A percentile compares a stretch with the other conserved stretches of the same genome.
These are phyloP conservation scores for Strigamia maritima DNA, from an alignment of 2,888 invertebrate genomes.

Conservation along the genomic window DNA sequence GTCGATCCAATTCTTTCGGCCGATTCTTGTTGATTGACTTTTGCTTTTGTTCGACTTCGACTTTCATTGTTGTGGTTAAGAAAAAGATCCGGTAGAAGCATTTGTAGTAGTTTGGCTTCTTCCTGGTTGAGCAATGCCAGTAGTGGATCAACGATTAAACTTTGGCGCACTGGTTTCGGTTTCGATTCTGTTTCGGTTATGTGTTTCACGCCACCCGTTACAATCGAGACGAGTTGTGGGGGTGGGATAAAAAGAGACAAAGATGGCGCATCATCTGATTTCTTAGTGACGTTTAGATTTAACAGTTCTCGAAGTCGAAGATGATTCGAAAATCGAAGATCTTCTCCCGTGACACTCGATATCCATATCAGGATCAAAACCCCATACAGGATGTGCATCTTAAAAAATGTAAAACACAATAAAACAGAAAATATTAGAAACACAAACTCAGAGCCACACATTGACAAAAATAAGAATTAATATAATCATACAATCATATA, in stretches of 20 bases:
- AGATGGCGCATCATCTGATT: not conserved
- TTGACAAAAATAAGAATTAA: too few relatives aligned
- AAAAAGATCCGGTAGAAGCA: not conserved
- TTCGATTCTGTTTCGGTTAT: not conserved
- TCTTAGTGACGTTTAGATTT: not conserved
- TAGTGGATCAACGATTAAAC: constrained; percentile 23
- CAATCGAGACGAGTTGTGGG: not conserved
- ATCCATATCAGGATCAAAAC: not conserved
- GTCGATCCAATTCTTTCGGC: not conserved
- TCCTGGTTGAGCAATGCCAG: constrained; percentile 27
- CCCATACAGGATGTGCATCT: not conserved
- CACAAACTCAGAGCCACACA: too few relatives aligned
- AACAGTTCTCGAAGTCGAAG: not conserved
- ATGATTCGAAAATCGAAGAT: too few relatives aligned
- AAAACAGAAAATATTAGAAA: too few relatives aligned
- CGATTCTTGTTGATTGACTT: not conserved
- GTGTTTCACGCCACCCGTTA: not conserved
- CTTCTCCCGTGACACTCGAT: not conserved
- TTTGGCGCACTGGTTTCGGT: not conserved
- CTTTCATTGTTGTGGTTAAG: not conserved
- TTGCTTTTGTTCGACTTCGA: not conserved
- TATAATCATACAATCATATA: too few relatives aligned
- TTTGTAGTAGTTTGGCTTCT: constrained; percentile 1
- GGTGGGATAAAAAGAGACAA: constrained; percentile 37
- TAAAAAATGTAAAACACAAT: not conserved